Base-by-base conservation (phyloP, 2,113 vertebrate genomes). In the Cygnus atratus region DNA sequence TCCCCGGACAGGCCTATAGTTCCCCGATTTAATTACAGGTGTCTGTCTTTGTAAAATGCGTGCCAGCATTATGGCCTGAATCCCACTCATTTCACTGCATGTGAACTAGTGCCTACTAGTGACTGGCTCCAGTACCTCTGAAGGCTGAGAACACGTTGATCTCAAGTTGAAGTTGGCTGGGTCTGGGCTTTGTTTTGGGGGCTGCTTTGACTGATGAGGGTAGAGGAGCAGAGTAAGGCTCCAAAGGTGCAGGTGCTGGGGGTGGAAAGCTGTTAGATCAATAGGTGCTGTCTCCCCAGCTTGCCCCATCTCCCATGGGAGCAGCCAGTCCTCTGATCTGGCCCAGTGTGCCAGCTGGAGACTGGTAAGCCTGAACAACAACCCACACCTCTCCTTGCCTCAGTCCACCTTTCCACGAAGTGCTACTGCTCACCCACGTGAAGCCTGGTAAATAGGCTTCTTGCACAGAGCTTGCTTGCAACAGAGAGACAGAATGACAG, bases 271-370 rank as follows among this genome's bases (percentile, higher is more conserved):
- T 75, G 13, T 33, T 6, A 15, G 35, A 62, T 19, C 55, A 41
- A 6, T 4, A 33, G 44, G 3, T n/a, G 48, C 39, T 63, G 39
- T 33, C 48, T 44, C 33, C 66, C 57, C 8, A 59, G 61, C 22
- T 39, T 2, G 0, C 37, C 29, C 31, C 35, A 3, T 15, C 57
- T 75, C 41, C 57, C 22, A 0, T 3, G 71, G 77, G 29, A 58
- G 44, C 46, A 55, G 41, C 57, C 12, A 5, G 25, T 54, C 31
- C 61, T 29, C 16, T 41, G 35, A 24, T 25, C 48, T 55, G 74
- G 74, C 57, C 68, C 70, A 18, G 14, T 7, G 43, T 28, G 19
- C 29, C 57, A 26, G 4, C 33, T 71, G 37, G 24, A 59, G 43
- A 78, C 6, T 66, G 43, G 35, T 43, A 39, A 41, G 66, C 4